Evolutionary conservation across 2,888 invertebrate genomes (phyloP).

Genomic region (Mythimna albipuncta): DNA sequence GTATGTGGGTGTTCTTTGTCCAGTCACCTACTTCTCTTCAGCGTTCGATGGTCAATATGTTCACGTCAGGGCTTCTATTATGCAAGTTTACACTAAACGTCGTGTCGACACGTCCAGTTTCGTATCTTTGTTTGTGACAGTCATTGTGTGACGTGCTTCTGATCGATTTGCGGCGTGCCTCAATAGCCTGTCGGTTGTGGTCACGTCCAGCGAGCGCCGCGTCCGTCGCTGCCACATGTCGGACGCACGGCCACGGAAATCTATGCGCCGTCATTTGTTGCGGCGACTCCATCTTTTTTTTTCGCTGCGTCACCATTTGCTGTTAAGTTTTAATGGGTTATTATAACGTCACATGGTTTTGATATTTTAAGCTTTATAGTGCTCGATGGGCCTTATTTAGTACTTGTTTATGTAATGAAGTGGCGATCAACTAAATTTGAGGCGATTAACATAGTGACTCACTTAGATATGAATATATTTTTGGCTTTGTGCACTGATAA

Average conservation of each 20-base stretch:
- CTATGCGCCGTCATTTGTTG: slow-evolving; percentile 38
- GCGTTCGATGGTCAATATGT: slow-evolving; percentile 5
- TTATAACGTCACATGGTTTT: slow-evolving; percentile 32
- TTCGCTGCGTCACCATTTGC: slow-evolving; percentile 24
- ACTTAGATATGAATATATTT: slow-evolving; percentile 27
- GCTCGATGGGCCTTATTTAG: slow-evolving; percentile 19
- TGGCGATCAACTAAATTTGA: slow-evolving; percentile 40
- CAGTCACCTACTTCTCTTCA: slow-evolving; percentile 8
- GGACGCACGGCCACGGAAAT: slow-evolving; percentile 36
- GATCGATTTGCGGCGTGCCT: slow-evolving; percentile 78
- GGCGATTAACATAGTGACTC: slow-evolving; percentile 33
- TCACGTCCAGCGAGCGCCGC: slow-evolving; percentile 26
- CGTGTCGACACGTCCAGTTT: slow-evolving; percentile 41
- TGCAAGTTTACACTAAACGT: slow-evolving; percentile 46
- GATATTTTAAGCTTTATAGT: slow-evolving; percentile 34
- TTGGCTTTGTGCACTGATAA: slow-evolving; percentile 26
- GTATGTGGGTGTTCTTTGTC: slow-evolving; percentile 27
- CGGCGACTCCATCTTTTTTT: slow-evolving; percentile 26
- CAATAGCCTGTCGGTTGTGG: slow-evolving; percentile 64
- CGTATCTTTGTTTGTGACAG: slow-evolving; percentile 54
- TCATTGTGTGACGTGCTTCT: slow-evolving; percentile 67
- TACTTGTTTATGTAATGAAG: slow-evolving; percentile 23
- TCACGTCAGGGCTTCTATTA: slow-evolving; percentile 30
- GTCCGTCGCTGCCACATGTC: slow-evolving; percentile 44
- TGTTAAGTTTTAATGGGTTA: slow-evolving; percentile 33